Conservation (phyloP, 1,140 invertebrate genomes). For the Heliconius himera region DNA sequence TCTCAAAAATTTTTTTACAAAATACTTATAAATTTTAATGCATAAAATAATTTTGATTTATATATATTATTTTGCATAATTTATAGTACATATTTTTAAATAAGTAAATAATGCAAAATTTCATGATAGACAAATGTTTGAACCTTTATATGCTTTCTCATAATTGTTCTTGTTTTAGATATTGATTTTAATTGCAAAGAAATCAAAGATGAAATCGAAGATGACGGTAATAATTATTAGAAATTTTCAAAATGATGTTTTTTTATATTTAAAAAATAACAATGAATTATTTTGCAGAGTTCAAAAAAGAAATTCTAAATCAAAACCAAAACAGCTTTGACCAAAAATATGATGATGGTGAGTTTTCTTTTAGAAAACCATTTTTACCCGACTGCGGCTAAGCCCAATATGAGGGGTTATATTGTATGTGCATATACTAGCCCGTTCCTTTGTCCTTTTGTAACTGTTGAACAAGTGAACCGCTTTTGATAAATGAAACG, state of each 20-base stretch:
- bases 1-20: background rate
- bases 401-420: too few relatives aligned
- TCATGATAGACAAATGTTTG: too few relatives aligned
- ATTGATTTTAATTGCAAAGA: constrained; percentile 3
- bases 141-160: too few relatives aligned
- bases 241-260: background rate
- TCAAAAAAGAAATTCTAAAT: constrained; percentile 2
- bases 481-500: too few relatives aligned
- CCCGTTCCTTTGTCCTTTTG: too few relatives aligned
- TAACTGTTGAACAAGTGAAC: too few relatives aligned
- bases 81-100: too few relatives aligned
- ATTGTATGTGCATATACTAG: too few relatives aligned
- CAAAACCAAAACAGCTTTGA: constrained; percentile 12
- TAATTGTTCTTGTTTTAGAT: constrained; percentile 6
- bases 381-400: too few relatives aligned
- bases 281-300: constrained; percentile 11
- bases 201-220: constrained; percentile 18
- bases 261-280: too few relatives aligned
- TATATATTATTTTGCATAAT: too few relatives aligned
- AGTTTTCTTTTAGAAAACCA: background rate
- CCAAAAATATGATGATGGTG: constrained; percentile 22
- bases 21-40: background rate
- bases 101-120: too few relatives aligned
- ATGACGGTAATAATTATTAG: constrained; percentile 18
- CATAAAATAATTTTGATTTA: background rate